phyloP scores from a whole-genome alignment of 2,113 vertebrate species.

The Irena cyanogastra region DNA sequence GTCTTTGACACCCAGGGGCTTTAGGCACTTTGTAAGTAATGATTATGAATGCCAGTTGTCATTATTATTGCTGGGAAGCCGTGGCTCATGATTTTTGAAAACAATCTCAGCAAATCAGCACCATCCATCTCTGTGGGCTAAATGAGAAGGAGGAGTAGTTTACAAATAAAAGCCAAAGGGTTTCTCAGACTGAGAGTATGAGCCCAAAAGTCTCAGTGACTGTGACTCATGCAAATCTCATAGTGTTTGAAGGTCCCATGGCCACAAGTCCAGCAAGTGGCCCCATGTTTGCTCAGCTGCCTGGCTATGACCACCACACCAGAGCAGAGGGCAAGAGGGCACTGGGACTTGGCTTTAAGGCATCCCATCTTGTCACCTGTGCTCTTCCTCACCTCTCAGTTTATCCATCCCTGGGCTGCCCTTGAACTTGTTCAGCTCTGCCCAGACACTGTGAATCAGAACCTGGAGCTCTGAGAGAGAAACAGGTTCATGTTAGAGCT shows the following conservation, averaged over 20 bases:
- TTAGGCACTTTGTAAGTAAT: not conserved
- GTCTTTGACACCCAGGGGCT: not conserved
- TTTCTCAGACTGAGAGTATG: not conserved
- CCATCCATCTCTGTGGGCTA: not conserved
- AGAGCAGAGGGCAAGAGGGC: not conserved
- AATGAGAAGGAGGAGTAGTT: not conserved
- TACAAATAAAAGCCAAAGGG: not conserved
- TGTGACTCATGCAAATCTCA: not conserved
- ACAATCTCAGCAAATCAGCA: not conserved
- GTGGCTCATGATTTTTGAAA: not conserved
- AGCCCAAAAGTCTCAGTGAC: not conserved
- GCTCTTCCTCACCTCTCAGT: not conserved
- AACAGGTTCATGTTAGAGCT: not conserved
- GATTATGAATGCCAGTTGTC: not conserved
- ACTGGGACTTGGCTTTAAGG: not conserved
- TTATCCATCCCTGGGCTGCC: not conserved
- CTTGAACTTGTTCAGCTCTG: not conserved
- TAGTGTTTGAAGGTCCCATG: not conserved
- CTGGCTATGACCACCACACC: fast-evolving
- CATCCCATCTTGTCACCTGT: not conserved
- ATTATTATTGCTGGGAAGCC: not conserved
- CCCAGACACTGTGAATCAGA: not conserved
- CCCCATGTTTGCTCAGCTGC: not conserved
- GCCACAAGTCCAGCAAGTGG: not conserved
- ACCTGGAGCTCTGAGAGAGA: not conserved